Evolutionary conservation across 2,888 invertebrate genomes (phyloP).

Genomic region (Pammene fasciana): DNA sequence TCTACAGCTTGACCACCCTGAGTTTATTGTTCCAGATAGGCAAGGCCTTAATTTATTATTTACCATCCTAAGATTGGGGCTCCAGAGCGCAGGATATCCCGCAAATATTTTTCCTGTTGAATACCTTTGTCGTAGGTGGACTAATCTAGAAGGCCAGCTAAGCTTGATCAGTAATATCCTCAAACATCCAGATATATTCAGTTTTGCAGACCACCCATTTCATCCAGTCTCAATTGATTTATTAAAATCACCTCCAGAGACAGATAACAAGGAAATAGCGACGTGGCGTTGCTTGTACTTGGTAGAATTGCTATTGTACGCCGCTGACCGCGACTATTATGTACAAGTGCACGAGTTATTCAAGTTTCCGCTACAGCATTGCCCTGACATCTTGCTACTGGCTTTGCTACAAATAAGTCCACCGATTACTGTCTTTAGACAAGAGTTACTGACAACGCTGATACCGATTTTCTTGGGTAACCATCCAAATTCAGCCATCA

Average conservation of each 20-base stretch:
- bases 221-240: slow-evolving; percentile 93
- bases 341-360: slow-evolving; percentile 93
- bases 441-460: slow-evolving; percentile 93
- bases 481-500: slow-evolving; percentile 98
- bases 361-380: slow-evolving; percentile 95
- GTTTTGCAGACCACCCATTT: slow-evolving; percentile 95
- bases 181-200: slow-evolving; percentile 96
- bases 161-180: slow-evolving; percentile 93
- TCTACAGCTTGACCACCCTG: slow-evolving; percentile 94
- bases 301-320: slow-evolving; percentile 92
- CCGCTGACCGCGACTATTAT: slow-evolving; percentile 94
- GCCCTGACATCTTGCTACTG: slow-evolving; percentile 96
- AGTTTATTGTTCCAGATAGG: slow-evolving; percentile 94
- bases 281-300: slow-evolving; percentile 97
- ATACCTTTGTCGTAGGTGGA: slow-evolving; percentile 95
- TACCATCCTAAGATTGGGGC: slow-evolving; percentile 91
- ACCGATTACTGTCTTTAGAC: slow-evolving; percentile 89
- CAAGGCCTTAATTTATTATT: slow-evolving; percentile 92
- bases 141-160: slow-evolving; percentile 95
- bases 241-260: slow-evolving; percentile 96
- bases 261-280: slow-evolving; percentile 95
- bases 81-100: slow-evolving; percentile 89
- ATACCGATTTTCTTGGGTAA: slow-evolving; percentile 97
- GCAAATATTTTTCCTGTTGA: slow-evolving; percentile 93
- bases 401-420: slow-evolving; percentile 94